Base-by-base conservation (phyloP, 2,797 vertebrate species). In the Amblyraja radiata region DNA sequence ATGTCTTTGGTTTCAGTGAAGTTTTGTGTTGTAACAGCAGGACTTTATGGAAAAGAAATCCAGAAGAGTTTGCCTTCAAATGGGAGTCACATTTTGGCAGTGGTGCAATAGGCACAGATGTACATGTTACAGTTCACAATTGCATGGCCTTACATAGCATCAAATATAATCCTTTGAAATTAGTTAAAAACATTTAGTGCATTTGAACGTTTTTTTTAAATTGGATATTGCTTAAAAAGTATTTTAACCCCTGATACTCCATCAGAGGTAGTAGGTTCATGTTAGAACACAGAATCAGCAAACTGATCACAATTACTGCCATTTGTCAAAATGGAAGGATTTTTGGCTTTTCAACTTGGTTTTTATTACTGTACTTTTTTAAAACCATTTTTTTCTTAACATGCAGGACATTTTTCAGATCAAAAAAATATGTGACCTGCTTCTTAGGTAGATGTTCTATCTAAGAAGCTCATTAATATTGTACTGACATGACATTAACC, bases 31-130 rank as follows among this genome's bases (percentile, higher is more conserved):
- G 28, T 68, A n/a, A 90, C 63, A 0, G 4, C 68, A 61, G 71
- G 68, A 91, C 18, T 0, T 1, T 39, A 81, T 32, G 0, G 39
- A 77, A 94, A 46, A 14, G 9, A 93, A 6, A 93, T 77, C 93
- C 94, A 94, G 94, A 80, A 92, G 21, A n/a, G 78, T 93, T 65
- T 4, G 63, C 14, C 0, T 0, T 90, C 93, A 91, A 93, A 58
- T 94, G 93, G 94, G 94, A 93, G 84, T 94, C 93, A 94, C 65
- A 54, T 54, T 46, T 46, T 46, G 46, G 46, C 46, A 46, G 46
- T 46, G 46, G 46, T 0, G 95, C 94, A 94, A 96, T 96, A 94
- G 96, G 95, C 94, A 93, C 0, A 6, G 54, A 83, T 65, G 93
- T 2, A 83, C 0, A 93, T 93, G 93, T 25, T 93, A 93, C 0